Evolutionary conservation across 2,113 vertebrate genomes (phyloP), one percentile per base, ranked within the genome.

Genomic region (Myotis davidii): DNA sequence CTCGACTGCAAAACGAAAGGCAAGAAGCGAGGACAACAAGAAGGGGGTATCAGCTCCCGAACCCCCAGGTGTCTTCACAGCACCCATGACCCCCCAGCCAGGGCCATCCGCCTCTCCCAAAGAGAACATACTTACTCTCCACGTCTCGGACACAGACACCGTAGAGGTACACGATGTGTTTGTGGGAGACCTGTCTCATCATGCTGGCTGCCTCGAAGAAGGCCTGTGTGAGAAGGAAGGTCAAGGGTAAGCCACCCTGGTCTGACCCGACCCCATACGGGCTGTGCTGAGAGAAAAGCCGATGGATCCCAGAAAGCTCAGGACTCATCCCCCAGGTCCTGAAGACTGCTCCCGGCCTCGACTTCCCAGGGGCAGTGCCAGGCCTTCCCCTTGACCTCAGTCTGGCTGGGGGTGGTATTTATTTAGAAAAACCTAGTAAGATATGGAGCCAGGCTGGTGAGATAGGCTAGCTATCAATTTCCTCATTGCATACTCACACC

Each of bases 181-280:
- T 99, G 97, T 99, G 99, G 45, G 99, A 99, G 90, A 99, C 99
- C 90, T 99, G 99, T 17, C 99, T 98, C 99, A 99, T 99, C 99
- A 99, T 99, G 96, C 99, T 99, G 79, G 99, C 99, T 0, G 99
- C 99, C 98, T 99, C 99, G 54, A 99, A 99, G 97, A 99, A 99
- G 0, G 99, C 99, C 99, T 99, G 97, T 37, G 34, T 37, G 82
- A 21, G 93, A 17, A 54, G 29, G 25, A 23, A 34, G 2, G 5
- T 52, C 32, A 32, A 32, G 12, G 42, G 11, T 45, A 27, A 73
- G 16, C 25, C 29, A 9, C 6, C 61, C 3, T 2, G 61, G 7
- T 72, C 72, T 69, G 78, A 81, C 2, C 27, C 64, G 78, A 81
- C 2, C 27, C 72, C 45, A 14, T 13, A 85, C 48, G 9, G 18